Conservation (phyloP, 2,797 vertebrate species). For the Falco berigora region DNA sequence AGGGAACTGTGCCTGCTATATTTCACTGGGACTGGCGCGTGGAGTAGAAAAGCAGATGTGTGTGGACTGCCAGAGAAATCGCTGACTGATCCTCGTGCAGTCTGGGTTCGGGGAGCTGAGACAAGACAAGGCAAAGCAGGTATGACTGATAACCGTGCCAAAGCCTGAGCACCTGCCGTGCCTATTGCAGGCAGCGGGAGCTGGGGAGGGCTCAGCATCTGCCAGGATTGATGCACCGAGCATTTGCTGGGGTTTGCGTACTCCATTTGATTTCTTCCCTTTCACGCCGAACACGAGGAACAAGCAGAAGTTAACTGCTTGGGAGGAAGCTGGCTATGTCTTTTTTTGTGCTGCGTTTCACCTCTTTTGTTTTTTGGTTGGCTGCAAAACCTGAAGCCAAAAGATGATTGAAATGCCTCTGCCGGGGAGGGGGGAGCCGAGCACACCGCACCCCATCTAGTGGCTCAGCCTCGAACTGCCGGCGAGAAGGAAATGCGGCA, state of each 20-base stretch:
- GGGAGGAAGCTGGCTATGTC: conserved; percentile 1
- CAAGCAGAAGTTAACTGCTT: conserved; percentile 26
- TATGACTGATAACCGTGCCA: conserved; percentile 12
- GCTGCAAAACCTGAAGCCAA: conserved; percentile 5
- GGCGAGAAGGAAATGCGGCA: neutral
- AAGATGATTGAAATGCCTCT: conserved; percentile 16
- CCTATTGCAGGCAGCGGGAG: neutral
- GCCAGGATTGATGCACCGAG: neutral
- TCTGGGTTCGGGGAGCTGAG: conserved; percentile 32
- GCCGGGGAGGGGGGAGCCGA: conserved; percentile 10
- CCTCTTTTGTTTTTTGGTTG: conserved; percentile 62
- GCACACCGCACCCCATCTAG: conserved; percentile 71
- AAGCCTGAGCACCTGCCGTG: neutral
- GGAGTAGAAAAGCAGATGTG: conserved; percentile 23
- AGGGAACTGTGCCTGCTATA: neutral
- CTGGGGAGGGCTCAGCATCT: neutral
- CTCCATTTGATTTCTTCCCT: conserved; percentile 22
- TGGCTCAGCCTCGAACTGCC: conserved; percentile 54
- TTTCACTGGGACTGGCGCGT: neutral
- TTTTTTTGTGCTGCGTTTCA: conserved; percentile 9
- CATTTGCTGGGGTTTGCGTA: neutral
- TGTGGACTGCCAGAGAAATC: conserved; percentile 35
- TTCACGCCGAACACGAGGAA: conserved; percentile 1
- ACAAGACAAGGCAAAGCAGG: conserved; percentile 40
- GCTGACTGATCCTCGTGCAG: conserved; percentile 6